Evolutionary conservation across 2,113 vertebrate species (phyloP).

Genomic region (Falcunculus frontatus): DNA sequence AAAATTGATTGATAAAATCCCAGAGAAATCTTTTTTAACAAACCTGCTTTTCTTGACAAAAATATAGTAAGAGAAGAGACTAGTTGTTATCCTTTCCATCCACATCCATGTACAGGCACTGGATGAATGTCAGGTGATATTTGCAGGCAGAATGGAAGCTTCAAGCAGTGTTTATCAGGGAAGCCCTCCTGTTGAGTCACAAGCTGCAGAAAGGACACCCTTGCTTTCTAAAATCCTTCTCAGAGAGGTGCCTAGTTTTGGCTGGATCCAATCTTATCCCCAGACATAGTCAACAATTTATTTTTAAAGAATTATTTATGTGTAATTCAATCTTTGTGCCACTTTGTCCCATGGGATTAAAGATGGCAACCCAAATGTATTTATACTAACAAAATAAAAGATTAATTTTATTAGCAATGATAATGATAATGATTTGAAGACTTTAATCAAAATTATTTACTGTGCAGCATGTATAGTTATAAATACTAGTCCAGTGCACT

Average conservation of each 20-base stretch:
- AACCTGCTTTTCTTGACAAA: not conserved
- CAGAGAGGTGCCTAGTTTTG: not conserved
- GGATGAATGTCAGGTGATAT: not conserved
- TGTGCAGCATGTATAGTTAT: not conserved
- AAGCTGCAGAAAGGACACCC: not conserved
- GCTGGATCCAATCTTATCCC: not conserved
- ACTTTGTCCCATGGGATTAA: fast-evolving
- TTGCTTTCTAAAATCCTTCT: not conserved
- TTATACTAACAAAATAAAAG: not conserved
- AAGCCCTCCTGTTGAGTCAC: not conserved
- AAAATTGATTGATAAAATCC: constrained; percentile 62
- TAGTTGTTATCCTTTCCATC: not conserved
- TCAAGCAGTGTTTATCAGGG: not conserved
- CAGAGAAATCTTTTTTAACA: constrained; percentile 40
- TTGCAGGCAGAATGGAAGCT: not conserved
- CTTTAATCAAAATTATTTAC: not conserved
- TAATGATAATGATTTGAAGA: not conserved
- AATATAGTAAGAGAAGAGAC: not conserved
- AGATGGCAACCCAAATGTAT: not conserved
- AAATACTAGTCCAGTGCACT: not conserved
- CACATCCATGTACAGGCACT: not conserved
- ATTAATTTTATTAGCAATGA: not conserved
- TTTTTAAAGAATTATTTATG: not conserved
- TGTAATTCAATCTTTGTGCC: not conserved
- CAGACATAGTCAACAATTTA: not conserved